Conservation (phyloP, 2,888 invertebrate species). For the Drosophila peninsularis region DNA sequence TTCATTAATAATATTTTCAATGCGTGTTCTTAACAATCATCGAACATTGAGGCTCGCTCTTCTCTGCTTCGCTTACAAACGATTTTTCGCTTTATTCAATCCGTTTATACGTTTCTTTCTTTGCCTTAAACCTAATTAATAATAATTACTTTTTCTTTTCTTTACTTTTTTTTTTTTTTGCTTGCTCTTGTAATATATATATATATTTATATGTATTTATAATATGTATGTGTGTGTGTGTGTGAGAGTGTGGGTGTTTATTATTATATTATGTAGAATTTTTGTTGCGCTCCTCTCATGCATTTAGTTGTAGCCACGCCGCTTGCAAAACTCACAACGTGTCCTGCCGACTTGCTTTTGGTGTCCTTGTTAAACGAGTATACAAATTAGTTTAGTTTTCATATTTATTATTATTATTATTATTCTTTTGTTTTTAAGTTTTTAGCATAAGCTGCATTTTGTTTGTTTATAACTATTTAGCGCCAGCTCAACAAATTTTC, state of each 20-base stretch:
- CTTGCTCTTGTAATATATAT: conserved; percentile 69
- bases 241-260: conserved; percentile 28
- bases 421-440: conserved; percentile 37
- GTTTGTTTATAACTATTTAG: conserved; percentile 48
- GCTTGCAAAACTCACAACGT: conserved; percentile 34
- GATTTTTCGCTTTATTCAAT: conserved; percentile 68
- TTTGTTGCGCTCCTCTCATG: conserved; percentile 37
- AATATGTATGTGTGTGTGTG: conserved; percentile 43
- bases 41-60: conserved; percentile 50
- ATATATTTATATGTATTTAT: conserved; percentile 65
- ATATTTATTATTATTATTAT: conserved; percentile 44
- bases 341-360: conserved; percentile 48
- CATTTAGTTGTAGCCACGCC: conserved; percentile 52
- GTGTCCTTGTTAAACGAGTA: conserved; percentile 78
- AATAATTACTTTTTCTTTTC: conserved; percentile 55
- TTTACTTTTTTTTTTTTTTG: conserved; percentile 34
- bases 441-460: conserved; percentile 49
- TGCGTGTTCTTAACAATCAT: conserved; percentile 62
- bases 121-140: conserved; percentile 65
- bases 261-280: conserved; percentile 65
- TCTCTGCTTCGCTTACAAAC: conserved; percentile 59
- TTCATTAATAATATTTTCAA: conserved; percentile 44
- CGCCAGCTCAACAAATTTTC: conserved; percentile 52
- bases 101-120: conserved; percentile 51
- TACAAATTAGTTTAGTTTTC: conserved; percentile 68